Percentiles rank a stretch among this genome's conserved stretches.
Conservation (phyloP, 1,140 invertebrate species). For the Neodiprion pinetum region DNA sequence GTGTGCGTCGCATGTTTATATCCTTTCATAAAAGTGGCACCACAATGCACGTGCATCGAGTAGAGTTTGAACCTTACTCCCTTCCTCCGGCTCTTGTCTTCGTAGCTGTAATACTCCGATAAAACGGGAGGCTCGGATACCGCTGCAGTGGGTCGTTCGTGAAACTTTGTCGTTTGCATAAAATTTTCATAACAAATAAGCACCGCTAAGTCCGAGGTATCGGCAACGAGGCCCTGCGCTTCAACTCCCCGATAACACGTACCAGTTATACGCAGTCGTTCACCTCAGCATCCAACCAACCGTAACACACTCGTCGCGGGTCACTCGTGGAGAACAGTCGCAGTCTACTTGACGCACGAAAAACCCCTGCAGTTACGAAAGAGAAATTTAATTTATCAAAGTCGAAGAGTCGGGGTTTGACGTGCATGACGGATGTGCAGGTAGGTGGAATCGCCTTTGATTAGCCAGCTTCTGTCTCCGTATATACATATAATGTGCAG, state of each 20-base stretch:
- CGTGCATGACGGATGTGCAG: too few relatives aligned
- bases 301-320: too few relatives aligned
- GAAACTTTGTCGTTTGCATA: conserved; percentile 33
- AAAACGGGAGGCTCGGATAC: conserved; percentile 41
- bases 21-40: conserved; percentile 53
- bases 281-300: too few relatives aligned
- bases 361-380: too few relatives aligned
- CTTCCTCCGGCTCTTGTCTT: neutral
- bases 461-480: too few relatives aligned
- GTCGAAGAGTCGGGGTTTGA: too few relatives aligned
- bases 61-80: neutral
- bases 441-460: too few relatives aligned
- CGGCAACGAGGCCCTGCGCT: neutral
- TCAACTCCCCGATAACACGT: neutral
- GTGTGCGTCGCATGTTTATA: conserved; percentile 52
- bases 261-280: too few relatives aligned
- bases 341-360: too few relatives aligned
- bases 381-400: too few relatives aligned
- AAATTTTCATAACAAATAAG: conserved; percentile 35
- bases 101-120: conserved; percentile 40
- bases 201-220: neutral
- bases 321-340: too few relatives aligned
- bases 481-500: too few relatives aligned
- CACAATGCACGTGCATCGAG: conserved; percentile 11
- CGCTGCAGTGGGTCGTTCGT: conserved; percentile 2